Evolutionary conservation across 2,113 vertebrate species (phyloP).

Genomic region (Leptocoma aspasia): DNA sequence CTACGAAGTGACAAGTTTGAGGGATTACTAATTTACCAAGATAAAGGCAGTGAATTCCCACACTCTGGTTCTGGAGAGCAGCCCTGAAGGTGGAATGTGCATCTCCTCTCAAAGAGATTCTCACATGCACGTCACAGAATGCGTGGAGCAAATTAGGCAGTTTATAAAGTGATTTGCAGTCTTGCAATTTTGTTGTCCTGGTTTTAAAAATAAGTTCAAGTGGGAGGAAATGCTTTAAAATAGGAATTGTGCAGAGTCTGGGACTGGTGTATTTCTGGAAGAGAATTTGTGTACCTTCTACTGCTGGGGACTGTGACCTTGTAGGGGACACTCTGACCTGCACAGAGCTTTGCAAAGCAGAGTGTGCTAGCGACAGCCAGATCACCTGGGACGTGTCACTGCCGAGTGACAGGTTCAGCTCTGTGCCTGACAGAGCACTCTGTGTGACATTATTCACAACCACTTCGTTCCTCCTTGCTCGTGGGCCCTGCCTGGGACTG

Average conservation of each 20-base stretch:
- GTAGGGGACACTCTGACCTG: background rate
- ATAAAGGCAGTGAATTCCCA: background rate
- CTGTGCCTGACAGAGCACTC: background rate
- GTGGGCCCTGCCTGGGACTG: background rate
- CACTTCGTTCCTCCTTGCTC: background rate
- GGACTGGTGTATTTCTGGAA: background rate
- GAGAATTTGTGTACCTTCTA: background rate
- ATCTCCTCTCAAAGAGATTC: background rate
- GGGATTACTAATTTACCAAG: background rate
- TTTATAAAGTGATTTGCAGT: background rate
- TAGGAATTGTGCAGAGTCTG: background rate
- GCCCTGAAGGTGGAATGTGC: background rate
- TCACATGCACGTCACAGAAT: background rate
- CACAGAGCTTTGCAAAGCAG: background rate
- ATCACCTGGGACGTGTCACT: background rate
- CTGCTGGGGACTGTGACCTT: background rate
- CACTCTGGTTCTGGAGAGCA: background rate
- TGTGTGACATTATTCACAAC: background rate
- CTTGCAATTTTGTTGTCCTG: background rate
- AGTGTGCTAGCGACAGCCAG: fast-evolving
- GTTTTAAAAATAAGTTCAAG: background rate
- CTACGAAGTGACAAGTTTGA: background rate
- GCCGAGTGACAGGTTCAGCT: background rate
- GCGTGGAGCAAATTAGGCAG: background rate
- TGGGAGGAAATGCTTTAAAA: background rate